Base-by-base conservation (phyloP, 1,140 invertebrate genomes). In the Geopemphigus sp. region DNA sequence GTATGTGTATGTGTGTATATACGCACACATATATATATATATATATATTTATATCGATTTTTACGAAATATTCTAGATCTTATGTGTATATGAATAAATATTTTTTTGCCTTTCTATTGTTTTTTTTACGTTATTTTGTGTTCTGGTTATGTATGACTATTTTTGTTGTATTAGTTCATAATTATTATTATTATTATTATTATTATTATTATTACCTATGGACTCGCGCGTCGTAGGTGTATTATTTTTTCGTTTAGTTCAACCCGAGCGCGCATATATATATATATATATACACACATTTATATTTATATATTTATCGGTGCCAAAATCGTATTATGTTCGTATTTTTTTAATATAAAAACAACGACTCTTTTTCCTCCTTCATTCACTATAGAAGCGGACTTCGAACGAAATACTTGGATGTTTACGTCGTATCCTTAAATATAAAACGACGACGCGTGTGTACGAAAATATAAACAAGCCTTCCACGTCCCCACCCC, bases 121-220 rank as follows among this genome's bases (percentile, higher is more conserved):
- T 76, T 76, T 76, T 74, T 76, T 39, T 61, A 61, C 56, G 56
- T 78, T 78, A 26, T 78, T 45, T 61, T 74, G 22, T 59, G 73
- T 78, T 78, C 73, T 78, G 73, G 73, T 78, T 78, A 78, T 78
- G 73, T 78, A 78, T 78, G 56, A 78, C 39, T 61, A 59, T 59
- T 78, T 78, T 78, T 61, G 73, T 78, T 78, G 57, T 59, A 78
- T 78, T 78, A 78, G 39, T 61, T 78, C 56, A 78, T 59, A 61
- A 70, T 70, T 53, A 70, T 68, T 53, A 70, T 70, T 54, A 53
- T 70, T 50, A 70, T 50, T 53, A 26, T 70, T 50, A 70, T 64
- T 63, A 47, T 32, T 76, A 50, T 66, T 10, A 68, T 45, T 68
- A 68, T 66, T 24, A 24, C 22, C 3, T 39, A n/a, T 8, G n/a